Base-by-base conservation (phyloP, 2,113 vertebrate genomes). In the Ptychochromis oligacanthus region DNA sequence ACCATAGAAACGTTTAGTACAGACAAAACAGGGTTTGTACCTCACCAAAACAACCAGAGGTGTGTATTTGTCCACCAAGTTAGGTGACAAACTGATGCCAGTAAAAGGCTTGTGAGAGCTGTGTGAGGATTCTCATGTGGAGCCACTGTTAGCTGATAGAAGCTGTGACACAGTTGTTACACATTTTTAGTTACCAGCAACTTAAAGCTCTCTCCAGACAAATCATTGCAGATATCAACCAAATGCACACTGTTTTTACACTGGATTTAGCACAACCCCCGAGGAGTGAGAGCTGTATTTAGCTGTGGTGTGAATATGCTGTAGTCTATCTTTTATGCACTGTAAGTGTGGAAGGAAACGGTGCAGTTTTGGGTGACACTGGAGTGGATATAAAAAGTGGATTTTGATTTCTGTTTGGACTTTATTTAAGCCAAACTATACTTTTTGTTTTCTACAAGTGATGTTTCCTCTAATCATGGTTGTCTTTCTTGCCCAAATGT, bases 1-100 rank as follows among this genome's bases (percentile, higher is more conserved):
- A 78, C 88, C 88, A 88, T 76, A 22, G 91, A 49, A 83, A 90
- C 76, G 3, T 79, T 78, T 49, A 58, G 43, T 28, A 56, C 81
- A 57, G 72, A 49, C 36, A 70, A 75, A 81, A 77, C 49, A 65
- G 26, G 79, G 52, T 15, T 75, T 64, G 59, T 43, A 52, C 46
- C 36, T 81, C 22, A 72, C 67, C 46, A 72, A 65, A n/a, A 79
- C 28, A 72, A 20, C n/a, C 58, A 61, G 26, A 65, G 65, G 49
- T 54, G 36, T 34, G 67, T 72, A n/a, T 54, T 54, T 54, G 46
- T 79, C 34, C 57, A 28, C 22, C 56, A 40, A 22, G 24, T 58
- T 31, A 31, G 65, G 0, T 31, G 65, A 28, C 43, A 72, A 72
- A 72, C 46, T n/a, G 46, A 54, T 54, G 46, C 67, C 28, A 59